Conservation (phyloP, 2,113 vertebrate genomes). For the Amia ocellicauda region DNA sequence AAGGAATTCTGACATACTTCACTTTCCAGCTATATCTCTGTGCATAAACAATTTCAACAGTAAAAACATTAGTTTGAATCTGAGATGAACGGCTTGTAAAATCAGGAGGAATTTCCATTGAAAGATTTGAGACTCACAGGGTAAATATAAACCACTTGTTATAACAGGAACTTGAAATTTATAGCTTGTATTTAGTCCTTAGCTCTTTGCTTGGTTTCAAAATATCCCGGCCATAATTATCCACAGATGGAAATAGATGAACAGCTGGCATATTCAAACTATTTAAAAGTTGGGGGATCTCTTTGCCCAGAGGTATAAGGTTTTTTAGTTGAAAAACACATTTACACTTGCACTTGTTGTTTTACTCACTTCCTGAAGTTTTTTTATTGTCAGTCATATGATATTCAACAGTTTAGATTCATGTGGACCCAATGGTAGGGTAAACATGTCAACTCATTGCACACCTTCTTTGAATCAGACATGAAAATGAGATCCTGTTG, state of each 20-base stretch:
- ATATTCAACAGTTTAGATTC: no score
- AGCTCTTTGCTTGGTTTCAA: slow-evolving; percentile 63
- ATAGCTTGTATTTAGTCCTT: slow-evolving; percentile 69
- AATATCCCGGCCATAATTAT: slow-evolving; percentile 64
- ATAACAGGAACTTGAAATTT: slow-evolving; percentile 74
- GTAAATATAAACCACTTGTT: slow-evolving; percentile 75
- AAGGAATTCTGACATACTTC: slow-evolving; percentile 49
- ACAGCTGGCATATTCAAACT: slow-evolving; percentile 46
- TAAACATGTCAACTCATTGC: no score
- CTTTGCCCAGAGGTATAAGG: slow-evolving; percentile 27
- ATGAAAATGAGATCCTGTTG: no score
- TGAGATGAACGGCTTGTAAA: slow-evolving; percentile 40
- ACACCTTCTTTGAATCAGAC: no score
- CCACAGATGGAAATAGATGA: slow-evolving; percentile 60
- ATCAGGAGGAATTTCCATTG: slow-evolving; percentile 51
- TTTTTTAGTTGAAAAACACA: slow-evolving; percentile 36
- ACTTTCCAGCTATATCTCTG: slow-evolving; percentile 50
- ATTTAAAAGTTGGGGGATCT: slow-evolving; percentile 32
- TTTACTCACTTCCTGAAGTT: slow-evolving; percentile 25
- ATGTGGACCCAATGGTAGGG: no score
- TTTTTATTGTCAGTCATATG: no score
- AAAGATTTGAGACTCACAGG: slow-evolving; percentile 45
- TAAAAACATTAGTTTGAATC: slow-evolving; percentile 56
- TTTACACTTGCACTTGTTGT: slow-evolving; percentile 36
- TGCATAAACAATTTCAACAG: slow-evolving; percentile 42